These are phyloP conservation scores for Craseonycteris thonglongyai DNA, from an alignment of 2,113 vertebrate species.

Conservation along the genomic window DNA sequence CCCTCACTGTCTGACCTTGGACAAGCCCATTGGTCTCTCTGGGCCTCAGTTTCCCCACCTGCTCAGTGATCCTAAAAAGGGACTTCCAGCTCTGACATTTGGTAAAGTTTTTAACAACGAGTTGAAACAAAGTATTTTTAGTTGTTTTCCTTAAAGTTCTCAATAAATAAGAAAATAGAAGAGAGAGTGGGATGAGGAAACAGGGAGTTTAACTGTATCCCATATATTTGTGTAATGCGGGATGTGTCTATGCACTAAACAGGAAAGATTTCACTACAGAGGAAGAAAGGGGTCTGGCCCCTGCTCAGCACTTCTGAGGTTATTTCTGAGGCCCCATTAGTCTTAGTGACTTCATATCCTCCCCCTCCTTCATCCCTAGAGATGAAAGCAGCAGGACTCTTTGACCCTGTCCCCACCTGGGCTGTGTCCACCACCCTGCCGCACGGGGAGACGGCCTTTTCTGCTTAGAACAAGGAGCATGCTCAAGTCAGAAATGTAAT, in stretches of 20 bases:
- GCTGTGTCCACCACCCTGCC: background rate
- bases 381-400: background rate
- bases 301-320: background rate
- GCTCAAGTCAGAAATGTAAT: background rate
- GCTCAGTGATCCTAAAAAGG: background rate
- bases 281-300: background rate
- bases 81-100: background rate
- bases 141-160: background rate
- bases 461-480: background rate
- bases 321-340: background rate
- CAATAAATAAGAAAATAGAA: background rate
- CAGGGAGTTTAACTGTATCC: background rate
- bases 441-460: fast-evolving
- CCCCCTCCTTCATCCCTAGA: background rate
- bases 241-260: background rate
- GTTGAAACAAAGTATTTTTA: background rate
- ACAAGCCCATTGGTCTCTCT: background rate
- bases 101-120: background rate
- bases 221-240: background rate
- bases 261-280: background rate
- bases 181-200: background rate
- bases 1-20: background rate
- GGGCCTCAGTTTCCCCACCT: background rate
- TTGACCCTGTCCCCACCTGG: background rate
- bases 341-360: background rate